phyloP scores from a whole-genome alignment of 2,797 vertebrate genomes.

The Coranthus polyacanthus region DNA sequence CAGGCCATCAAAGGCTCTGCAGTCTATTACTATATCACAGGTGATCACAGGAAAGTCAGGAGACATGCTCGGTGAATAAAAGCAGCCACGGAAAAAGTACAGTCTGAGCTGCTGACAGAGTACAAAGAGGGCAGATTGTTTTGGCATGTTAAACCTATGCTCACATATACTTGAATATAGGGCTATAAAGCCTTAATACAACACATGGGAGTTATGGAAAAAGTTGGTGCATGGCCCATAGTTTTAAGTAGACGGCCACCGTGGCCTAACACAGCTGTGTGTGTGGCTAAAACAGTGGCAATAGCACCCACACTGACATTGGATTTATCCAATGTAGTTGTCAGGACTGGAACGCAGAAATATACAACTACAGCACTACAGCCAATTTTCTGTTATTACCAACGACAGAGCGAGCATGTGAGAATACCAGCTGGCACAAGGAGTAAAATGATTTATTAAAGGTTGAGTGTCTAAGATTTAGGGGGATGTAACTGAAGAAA shows the following conservation, averaged over 20 bases:
- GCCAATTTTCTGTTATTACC: constrained; percentile 64
- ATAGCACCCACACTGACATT: constrained; percentile 43
- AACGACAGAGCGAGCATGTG: constrained; percentile 50
- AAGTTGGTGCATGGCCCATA: constrained; percentile 47
- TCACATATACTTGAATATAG: constrained; percentile 79
- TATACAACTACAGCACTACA: constrained; percentile 49
- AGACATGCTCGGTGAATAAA: constrained; percentile 65
- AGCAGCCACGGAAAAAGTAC: constrained; percentile 56
- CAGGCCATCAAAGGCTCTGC: constrained; percentile 67
- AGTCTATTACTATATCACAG: constrained; percentile 66
- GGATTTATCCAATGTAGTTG: constrained; percentile 57
- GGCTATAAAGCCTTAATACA: constrained; percentile 77
- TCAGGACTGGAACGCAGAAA: constrained; percentile 73
- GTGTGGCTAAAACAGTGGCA: constrained; percentile 69
- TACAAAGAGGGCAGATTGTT: constrained; percentile 81
- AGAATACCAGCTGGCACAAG: constrained; percentile 49
- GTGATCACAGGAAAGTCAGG: constrained; percentile 74
- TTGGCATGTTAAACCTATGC: constrained; percentile 72
- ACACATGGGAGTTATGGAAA: constrained; percentile 73
- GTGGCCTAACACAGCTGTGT: constrained; percentile 63
- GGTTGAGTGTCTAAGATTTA: neutral
- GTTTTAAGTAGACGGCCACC: constrained; percentile 59
- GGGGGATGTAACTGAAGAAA: no score
- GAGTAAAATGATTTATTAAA: constrained; percentile 52
- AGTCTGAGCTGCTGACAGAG: constrained; percentile 79